Conservation (phyloP, 2,888 invertebrate species). For the Atherix ibis region DNA sequence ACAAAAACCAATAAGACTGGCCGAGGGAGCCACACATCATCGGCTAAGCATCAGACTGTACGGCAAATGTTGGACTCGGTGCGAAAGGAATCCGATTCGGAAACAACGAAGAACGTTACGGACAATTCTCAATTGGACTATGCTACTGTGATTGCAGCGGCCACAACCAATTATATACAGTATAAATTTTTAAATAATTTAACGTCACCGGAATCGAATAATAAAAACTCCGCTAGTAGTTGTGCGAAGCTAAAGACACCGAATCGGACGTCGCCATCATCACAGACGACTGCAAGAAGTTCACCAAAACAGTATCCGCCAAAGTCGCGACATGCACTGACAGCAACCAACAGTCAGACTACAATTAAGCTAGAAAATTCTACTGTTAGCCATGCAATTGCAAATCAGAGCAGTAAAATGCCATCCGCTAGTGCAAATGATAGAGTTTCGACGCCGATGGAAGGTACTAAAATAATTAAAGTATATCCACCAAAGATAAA, state of each 20-base stretch:
- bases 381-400: too few species aligned
- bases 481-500: too few species aligned
- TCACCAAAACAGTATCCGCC: slow-evolving; percentile 2
- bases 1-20: background rate
- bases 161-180: slow-evolving; percentile 10
- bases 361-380: too few species aligned
- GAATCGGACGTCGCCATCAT: background rate
- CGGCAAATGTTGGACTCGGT: background rate
- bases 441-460: too few species aligned
- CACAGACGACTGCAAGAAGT: background rate
- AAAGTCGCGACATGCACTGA: too few species aligned
- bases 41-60: background rate
- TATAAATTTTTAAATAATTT: slow-evolving; percentile 10
- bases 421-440: too few species aligned
- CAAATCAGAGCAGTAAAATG: too few species aligned
- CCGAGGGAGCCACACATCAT: background rate
- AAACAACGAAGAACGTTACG: too few species aligned
- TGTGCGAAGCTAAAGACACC: too few species aligned
- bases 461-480: too few species aligned
- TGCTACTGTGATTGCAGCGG: slow-evolving; percentile 8
- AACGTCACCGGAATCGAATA: background rate
- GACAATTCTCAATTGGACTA: slow-evolving; percentile 8
- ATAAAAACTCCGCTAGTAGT: background rate
- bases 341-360: too few species aligned
- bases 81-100: too few species aligned